Percentiles rank a stretch among this genome's conserved stretches.
Evolutionary conservation across 2,797 vertebrate genomes (phyloP).

Genomic region (Notolabrus celidotus): DNA sequence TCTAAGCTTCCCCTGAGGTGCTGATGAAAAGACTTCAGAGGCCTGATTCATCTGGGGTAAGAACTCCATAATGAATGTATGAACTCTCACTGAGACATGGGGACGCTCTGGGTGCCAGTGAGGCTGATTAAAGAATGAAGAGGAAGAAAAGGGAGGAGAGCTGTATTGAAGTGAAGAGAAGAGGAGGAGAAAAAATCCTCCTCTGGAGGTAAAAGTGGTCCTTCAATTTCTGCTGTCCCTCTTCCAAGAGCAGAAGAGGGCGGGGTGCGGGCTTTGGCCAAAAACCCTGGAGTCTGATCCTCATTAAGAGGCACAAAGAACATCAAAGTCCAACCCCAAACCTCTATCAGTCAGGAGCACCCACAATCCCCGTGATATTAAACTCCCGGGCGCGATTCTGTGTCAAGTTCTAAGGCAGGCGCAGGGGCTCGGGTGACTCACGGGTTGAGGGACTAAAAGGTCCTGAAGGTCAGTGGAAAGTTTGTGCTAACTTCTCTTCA

Average conservation of each 20-base stretch:
- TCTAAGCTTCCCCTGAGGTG: constrained; percentile 45
- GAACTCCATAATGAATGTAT: constrained; percentile 66
- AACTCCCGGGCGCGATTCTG: constrained; percentile 65
- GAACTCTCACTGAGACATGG: constrained; percentile 54
- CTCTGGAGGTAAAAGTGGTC: constrained; percentile 52
- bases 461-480: constrained; percentile 62
- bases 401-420: constrained; percentile 68
- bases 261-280: constrained; percentile 45
- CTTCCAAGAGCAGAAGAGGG: constrained; percentile 44
- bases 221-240: constrained; percentile 56
- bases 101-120: constrained; percentile 46
- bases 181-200: constrained; percentile 13
- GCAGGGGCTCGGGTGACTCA: constrained; percentile 46
- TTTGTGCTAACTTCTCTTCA: constrained; percentile 65
- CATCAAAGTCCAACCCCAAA: constrained; percentile 78
- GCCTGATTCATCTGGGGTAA: constrained; percentile 60
- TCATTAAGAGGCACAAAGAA: constrained; percentile 80
- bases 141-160: constrained; percentile 12
- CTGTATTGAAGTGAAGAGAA: constrained; percentile 29
- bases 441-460: constrained; percentile 51
- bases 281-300: constrained; percentile 74
- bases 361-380: constrained; percentile 77
- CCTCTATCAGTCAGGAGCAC: constrained; percentile 79
- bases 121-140: constrained; percentile 61
- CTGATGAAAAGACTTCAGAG: constrained; percentile 68